These are phyloP conservation scores for Anagrus nilaparvatae DNA, from an alignment of 1,140 invertebrate species.

Conservation along the genomic window DNA sequence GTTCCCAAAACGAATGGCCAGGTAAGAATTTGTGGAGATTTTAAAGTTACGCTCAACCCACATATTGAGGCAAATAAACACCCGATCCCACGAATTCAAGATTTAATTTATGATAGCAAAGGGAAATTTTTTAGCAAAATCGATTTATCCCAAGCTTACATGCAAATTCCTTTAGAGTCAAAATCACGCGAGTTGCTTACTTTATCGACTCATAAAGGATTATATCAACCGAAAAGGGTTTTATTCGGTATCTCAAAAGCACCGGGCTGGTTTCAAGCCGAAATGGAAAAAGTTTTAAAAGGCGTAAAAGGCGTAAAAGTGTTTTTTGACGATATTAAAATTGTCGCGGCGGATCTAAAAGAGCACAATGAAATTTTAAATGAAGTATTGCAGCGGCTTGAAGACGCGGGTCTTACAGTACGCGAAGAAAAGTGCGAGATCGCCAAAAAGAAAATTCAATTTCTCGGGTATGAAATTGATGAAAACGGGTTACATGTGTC, in stretches of 20 bases:
- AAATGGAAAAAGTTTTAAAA: slow-evolving; percentile 30
- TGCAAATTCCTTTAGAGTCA: slow-evolving; percentile 12
- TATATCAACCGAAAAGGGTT: slow-evolving; percentile 24
- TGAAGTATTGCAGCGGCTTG: too few relatives aligned
- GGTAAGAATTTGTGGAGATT: too few relatives aligned
- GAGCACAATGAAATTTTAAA: too few relatives aligned
- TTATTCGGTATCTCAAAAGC: slow-evolving; percentile 24
- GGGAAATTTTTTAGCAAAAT: slow-evolving; percentile 7
- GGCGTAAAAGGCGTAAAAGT: too few relatives aligned
- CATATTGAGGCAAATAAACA: slow-evolving; percentile 1
- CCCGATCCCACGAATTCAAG: slow-evolving; percentile 1
- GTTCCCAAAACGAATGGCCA: too few relatives aligned
- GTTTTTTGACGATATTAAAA: too few relatives aligned
- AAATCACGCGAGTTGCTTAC: slow-evolving; percentile 8
- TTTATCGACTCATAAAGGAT: slow-evolving; percentile 23
- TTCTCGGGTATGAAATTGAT: slow-evolving; percentile 26
- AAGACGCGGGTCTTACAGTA: too few relatives aligned
- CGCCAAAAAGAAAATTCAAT: too few relatives aligned
- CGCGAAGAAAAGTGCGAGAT: slow-evolving; percentile 19
- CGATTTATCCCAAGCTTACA: slow-evolving; percentile 11
- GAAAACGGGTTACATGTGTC: slow-evolving; percentile 20
- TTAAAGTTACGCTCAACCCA: slow-evolving; percentile 20
- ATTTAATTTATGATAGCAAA: slow-evolving; percentile 13
- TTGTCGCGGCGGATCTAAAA: too few relatives aligned
- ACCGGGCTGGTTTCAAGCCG: slow-evolving; percentile 35